Evolutionary conservation across 2,888 invertebrate species (phyloP).

Genomic region (Mesochorus sp.): DNA sequence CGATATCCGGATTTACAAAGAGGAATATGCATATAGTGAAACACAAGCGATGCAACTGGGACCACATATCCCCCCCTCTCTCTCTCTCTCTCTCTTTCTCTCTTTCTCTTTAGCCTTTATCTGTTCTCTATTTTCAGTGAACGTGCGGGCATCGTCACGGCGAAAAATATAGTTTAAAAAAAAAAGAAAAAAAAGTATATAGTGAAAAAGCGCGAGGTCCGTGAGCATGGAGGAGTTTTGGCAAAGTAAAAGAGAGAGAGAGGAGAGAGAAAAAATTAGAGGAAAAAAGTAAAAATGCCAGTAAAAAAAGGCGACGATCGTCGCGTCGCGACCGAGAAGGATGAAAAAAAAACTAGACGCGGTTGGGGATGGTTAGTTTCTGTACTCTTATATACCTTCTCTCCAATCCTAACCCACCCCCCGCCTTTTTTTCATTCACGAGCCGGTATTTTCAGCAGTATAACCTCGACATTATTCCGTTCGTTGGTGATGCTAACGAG

Average conservation of each 20-base stretch:
- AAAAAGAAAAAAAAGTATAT: neutral
- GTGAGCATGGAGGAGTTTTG: conserved; percentile 9
- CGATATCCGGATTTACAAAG: conserved; percentile 50
- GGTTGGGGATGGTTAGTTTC: conserved; percentile 34
- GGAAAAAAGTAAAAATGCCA: conserved; percentile 37
- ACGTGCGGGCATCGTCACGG: neutral
- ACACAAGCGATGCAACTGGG: conserved; percentile 3
- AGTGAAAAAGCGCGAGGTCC: neutral
- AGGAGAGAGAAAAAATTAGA: conserved; percentile 12
- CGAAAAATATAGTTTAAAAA: neutral
- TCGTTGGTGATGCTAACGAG: conserved; percentile 66
- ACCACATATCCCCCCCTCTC: neutral
- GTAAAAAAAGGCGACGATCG: conserved; percentile 52
- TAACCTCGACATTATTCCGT: conserved; percentile 70
- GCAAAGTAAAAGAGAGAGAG: neutral
- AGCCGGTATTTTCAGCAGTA: conserved; percentile 61
- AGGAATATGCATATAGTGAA: neutral
- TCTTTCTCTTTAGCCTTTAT: neutral
- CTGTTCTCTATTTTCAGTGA: neutral
- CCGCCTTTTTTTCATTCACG: neutral
- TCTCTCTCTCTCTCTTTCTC: neutral
- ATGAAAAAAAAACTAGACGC: conserved; percentile 27
- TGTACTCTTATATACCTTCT: conserved; percentile 1
- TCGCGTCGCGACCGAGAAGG: conserved; percentile 8
- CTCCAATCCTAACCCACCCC: neutral